phyloP scores from a whole-genome alignment of 2,113 vertebrate species.

The Regulus satrapa region DNA sequence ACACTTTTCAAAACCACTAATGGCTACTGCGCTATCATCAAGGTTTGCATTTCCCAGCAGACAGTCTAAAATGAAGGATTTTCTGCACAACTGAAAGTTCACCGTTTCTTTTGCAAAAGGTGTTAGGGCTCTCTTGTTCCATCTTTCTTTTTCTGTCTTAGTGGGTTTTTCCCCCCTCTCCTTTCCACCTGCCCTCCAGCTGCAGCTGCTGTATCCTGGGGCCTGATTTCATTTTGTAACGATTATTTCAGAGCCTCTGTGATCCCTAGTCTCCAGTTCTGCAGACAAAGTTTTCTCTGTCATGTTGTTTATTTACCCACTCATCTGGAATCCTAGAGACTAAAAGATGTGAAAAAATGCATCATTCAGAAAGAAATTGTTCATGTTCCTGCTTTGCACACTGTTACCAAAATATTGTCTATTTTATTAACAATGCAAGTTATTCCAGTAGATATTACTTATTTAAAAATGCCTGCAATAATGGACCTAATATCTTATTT shows the following conservation, averaged over 20 bases:
- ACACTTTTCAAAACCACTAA: neutral
- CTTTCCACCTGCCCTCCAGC: neutral
- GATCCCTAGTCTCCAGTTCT: neutral
- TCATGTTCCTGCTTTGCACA: neutral
- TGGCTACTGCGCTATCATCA: neutral
- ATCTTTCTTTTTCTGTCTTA: neutral
- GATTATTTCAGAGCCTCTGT: neutral
- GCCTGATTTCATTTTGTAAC: neutral
- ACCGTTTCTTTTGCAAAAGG: neutral
- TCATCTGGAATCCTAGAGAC: neutral
- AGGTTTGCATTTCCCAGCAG: neutral
- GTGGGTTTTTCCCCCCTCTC: neutral
- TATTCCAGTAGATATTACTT: conserved; percentile 13
- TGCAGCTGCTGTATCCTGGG: neutral
- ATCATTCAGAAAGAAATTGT: neutral
- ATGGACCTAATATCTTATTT: conserved; percentile 20
- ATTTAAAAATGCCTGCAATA: conserved; percentile 10
- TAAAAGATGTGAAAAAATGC: neutral
- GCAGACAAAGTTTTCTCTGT: neutral
- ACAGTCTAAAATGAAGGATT: neutral
- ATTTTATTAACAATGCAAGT: conserved; percentile 52
- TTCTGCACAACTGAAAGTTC: neutral
- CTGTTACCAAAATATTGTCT: neutral
- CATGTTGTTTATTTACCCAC: neutral
- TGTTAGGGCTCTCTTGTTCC: neutral